Conservation (phyloP, 2,797 vertebrate species). For the Stomatorhinus walkeri region DNA sequence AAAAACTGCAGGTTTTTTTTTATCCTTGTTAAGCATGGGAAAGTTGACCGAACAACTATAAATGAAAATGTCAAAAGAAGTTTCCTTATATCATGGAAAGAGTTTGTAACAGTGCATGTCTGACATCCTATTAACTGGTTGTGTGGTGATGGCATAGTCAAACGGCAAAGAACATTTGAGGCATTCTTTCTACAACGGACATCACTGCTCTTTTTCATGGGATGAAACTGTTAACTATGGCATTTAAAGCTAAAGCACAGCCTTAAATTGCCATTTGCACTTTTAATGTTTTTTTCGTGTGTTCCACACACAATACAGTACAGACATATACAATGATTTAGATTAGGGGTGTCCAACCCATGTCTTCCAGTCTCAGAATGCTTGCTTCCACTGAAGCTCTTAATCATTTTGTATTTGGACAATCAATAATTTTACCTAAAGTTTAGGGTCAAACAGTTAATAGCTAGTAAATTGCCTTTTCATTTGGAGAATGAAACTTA, state of each 20-base stretch:
- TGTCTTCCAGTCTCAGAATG: background rate
- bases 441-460: background rate
- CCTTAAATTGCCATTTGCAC: constrained; percentile 9
- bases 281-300: constrained; percentile 13
- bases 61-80: background rate
- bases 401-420: background rate
- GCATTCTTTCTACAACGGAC: background rate
- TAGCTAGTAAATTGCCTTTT: background rate
- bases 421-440: background rate
- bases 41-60: background rate
- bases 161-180: background rate
- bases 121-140: background rate
- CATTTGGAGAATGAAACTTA: background rate
- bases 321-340: background rate
- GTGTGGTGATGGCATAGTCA: background rate
- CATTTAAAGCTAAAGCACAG: background rate
- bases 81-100: background rate
- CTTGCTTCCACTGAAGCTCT: background rate
- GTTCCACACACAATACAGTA: background rate
- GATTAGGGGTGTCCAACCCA: background rate
- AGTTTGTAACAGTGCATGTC: background rate
- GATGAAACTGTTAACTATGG: background rate
- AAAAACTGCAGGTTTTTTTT: background rate
- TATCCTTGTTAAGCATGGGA: background rate
- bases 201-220: background rate